A percentile compares a stretch with the other conserved stretches of the same genome.
Evolutionary conservation across 92 coral and sea anemone genomes (phyloP).

Genomic region (Pocillopora grandis): DNA sequence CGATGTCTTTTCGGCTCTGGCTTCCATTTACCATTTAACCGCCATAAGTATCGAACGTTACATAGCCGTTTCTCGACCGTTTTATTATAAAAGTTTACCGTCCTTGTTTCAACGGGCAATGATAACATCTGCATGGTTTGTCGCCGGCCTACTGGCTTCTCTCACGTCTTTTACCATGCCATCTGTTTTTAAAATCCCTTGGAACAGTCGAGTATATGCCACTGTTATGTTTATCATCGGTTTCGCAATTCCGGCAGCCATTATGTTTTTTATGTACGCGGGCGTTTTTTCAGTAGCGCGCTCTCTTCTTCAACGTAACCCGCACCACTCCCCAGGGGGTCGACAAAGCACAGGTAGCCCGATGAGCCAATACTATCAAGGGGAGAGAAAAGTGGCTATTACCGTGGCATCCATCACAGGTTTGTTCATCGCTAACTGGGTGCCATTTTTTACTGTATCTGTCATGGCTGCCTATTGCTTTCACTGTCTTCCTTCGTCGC

Average conservation of each 20-base stretch:
- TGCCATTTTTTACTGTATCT: constrained; percentile 72
- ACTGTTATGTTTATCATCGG: constrained; percentile 38
- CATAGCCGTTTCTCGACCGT: constrained; percentile 66
- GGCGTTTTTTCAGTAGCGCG: constrained; percentile 53
- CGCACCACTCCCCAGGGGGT: not conserved
- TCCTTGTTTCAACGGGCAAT: constrained; percentile 37
- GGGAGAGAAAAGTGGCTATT: constrained; percentile 57
- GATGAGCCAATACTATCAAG: constrained; percentile 42
- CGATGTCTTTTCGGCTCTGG: constrained; percentile 53
- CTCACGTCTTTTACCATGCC: constrained; percentile 30
- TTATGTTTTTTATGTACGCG: constrained; percentile 39
- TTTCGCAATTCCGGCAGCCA: constrained; percentile 34
- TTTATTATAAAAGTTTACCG: constrained; percentile 48
- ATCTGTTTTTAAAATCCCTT: not conserved
- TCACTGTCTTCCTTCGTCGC: constrained; percentile 33
- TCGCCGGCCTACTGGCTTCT: constrained; percentile 20
- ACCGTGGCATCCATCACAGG: constrained; percentile 55
- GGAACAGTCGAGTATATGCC: constrained; percentile 35
- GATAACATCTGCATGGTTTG: constrained; percentile 36
- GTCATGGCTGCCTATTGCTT: constrained; percentile 44
- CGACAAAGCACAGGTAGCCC: not conserved
- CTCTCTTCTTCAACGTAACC: constrained; percentile 50
- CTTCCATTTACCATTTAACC: constrained; percentile 58
- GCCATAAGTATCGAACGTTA: constrained; percentile 63
- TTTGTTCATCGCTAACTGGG: constrained; percentile 68